Evolutionary conservation across 2,888 invertebrate species (phyloP).

Genomic region (Caprella mutica): DNA sequence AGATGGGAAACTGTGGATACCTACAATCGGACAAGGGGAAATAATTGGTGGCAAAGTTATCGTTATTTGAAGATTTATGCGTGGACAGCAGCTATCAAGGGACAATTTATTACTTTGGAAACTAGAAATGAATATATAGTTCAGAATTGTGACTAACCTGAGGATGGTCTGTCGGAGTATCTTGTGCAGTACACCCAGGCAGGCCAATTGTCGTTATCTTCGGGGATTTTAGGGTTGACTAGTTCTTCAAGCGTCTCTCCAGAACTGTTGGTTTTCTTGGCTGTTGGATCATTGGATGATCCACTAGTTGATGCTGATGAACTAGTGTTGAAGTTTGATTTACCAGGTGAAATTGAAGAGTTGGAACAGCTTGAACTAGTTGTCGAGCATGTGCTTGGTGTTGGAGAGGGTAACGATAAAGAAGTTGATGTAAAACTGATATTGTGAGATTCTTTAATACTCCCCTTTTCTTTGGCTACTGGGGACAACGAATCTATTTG

Average conservation of each 20-base stretch:
- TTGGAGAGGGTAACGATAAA: background rate
- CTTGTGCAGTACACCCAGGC: conserved; percentile 97
- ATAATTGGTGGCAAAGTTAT: too few relatives aligned
- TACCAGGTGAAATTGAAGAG: background rate
- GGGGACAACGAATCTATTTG: too few relatives aligned
- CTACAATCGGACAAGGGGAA: too few relatives aligned
- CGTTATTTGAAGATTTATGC: too few relatives aligned
- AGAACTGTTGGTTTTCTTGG: background rate
- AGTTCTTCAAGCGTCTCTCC: conserved; percentile 23
- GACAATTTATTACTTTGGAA: too few relatives aligned
- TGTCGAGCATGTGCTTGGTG: conserved; percentile 1
- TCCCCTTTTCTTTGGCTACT: too few relatives aligned
- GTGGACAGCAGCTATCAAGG: too few relatives aligned
- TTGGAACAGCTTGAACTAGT: background rate
- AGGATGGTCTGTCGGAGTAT: conserved; percentile 54
- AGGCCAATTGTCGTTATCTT: conserved; percentile 52
- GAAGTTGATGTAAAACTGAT: background rate
- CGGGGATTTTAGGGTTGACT: conserved; percentile 30
- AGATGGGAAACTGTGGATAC: too few relatives aligned
- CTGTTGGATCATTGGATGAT: conserved; percentile 2
- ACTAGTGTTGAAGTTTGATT: background rate
- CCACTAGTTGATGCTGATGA: background rate
- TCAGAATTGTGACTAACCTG: too few relatives aligned
- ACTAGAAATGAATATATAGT: too few relatives aligned
- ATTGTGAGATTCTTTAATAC: too few relatives aligned